A percentile compares a stretch with the other conserved stretches of the same genome.
phyloP scores from a whole-genome alignment of 2,888 invertebrate species.

The Coremacera marginata region DNA sequence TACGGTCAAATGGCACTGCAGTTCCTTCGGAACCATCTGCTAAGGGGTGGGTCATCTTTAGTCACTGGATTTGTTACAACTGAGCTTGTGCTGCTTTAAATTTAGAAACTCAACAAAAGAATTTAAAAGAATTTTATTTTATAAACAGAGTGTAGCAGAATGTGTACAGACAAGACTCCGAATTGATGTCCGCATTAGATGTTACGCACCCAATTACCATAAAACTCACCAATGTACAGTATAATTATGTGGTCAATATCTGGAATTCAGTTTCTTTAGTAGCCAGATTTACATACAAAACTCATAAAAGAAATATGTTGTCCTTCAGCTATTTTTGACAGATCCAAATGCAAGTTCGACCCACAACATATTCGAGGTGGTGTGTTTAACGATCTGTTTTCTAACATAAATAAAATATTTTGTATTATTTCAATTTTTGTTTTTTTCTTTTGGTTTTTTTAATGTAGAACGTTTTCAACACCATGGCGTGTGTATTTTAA shows the following conservation, averaged over 20 bases:
- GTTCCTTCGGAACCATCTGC: slow-evolving; percentile 40
- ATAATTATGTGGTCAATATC: slow-evolving; percentile 29
- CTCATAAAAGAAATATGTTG: slow-evolving; percentile 68
- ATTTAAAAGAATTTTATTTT: slow-evolving; percentile 12
- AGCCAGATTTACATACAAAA: slow-evolving; percentile 65
- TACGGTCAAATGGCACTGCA: slow-evolving; percentile 52
- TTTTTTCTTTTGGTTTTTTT: no score
- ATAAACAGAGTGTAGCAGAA: not conserved
- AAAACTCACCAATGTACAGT: slow-evolving; percentile 38
- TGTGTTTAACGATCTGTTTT: not conserved
- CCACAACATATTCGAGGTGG: not conserved
- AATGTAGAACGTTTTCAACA: not conserved
- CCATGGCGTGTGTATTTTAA: not conserved
- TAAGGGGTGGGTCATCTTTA: slow-evolving; percentile 22
- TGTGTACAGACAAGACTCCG: not conserved
- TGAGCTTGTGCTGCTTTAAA: slow-evolving; percentile 10
- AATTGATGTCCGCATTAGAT: slow-evolving; percentile 19
- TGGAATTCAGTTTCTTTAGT: not conserved
- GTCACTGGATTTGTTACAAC: not conserved
- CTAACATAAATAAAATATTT: not conserved
- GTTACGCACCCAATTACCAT: slow-evolving; percentile 51
- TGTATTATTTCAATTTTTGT: not conserved
- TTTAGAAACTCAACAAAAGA: slow-evolving; percentile 23
- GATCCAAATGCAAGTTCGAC: not conserved
- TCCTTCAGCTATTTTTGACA: not conserved